Base-by-base conservation (phyloP, 2,113 vertebrate genomes). In the Bujurquina vittata region DNA sequence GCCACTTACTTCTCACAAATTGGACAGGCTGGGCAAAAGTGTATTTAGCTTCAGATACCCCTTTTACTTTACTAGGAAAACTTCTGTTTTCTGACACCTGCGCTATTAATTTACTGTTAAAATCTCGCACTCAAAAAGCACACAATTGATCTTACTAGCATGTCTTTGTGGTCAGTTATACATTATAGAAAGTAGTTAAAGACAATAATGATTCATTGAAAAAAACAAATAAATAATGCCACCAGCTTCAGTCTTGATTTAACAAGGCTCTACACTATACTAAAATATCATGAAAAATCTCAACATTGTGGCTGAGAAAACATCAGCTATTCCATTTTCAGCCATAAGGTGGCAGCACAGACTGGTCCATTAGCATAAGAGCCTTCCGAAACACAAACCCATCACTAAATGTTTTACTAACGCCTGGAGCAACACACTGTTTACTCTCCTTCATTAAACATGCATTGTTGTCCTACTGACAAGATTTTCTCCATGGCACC, bases 291-390 rank as follows among this genome's bases (percentile, higher is more conserved):
- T 54, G 2, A 49, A 22, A 77, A 72, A 37, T 43, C 15, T 29
- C 2, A 69, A 69, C 3, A 46, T 72, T 26, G 61, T 3, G 17
- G 18, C 20, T 7, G 7, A 2, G 7, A 3, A 75, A 22, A 35
- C 9, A 52, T 29, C 4, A 78, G 1, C 10, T 0, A 35, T 85
- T 58, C 55, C 20, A n/a, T 79, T 22, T 77, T 75, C 2, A 72
- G 15, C 90, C 94, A 89, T 72, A 40, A 84, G 91, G 67, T 84
- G 93, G 92, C 87, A 94, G 87, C 89, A 84, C 23, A 84, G 72
- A 11, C 37, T 7, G 2, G 10, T 4, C 11, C 4, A 9, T 63
- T 22, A 33, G 18, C 22, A 18, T 18, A 37, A n/a, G 2, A 49
- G 18, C 3, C 14, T 5, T 61, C 7, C 62, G 88, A 77, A 87